These are phyloP conservation scores for Onthophagus taurus DNA, from an alignment of 1,140 invertebrate genomes.

Conservation along the genomic window DNA sequence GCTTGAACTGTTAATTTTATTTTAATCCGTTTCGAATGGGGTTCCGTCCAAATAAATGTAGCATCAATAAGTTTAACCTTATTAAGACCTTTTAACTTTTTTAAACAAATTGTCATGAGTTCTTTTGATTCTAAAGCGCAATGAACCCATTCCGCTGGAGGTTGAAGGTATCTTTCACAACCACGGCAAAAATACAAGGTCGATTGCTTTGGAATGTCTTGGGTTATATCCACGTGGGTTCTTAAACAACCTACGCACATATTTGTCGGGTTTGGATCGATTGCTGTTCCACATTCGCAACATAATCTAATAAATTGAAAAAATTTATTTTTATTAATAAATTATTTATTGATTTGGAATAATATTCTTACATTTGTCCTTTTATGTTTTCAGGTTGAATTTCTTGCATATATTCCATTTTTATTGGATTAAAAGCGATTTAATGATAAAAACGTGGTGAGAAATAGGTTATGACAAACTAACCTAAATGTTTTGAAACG, in stretches of 20 bases:
- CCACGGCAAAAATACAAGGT: conserved; percentile 82
- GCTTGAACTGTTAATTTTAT: conserved; percentile 95
- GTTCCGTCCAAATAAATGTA: conserved; percentile 97
- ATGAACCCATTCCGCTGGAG: conserved; percentile 83
- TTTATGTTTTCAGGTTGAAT: background rate
- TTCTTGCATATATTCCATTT: conserved; percentile 11
- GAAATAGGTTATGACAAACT: too few relatives aligned
- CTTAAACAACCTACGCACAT: conserved; percentile 94
- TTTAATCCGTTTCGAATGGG: conserved; percentile 96
- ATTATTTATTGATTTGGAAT: background rate
- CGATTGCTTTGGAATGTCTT: conserved; percentile 91
- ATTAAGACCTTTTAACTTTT: conserved; percentile 87
- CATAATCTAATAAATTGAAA: conserved; percentile 51
- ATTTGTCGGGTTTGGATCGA: conserved; percentile 92
- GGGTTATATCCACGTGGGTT: conserved; percentile 87
- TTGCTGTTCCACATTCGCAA: conserved; percentile 69
- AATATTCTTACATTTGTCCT: conserved; percentile 18
- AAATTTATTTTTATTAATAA: conserved; percentile 1
- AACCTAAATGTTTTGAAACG: too few relatives aligned
- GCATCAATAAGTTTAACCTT: conserved; percentile 90
- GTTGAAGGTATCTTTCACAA: conserved; percentile 92
- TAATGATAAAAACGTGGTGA: too few relatives aligned
- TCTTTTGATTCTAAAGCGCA: conserved; percentile 89
- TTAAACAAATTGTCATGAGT: conserved; percentile 83
- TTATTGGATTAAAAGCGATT: too few relatives aligned